Conservation (phyloP, 2,113 vertebrate genomes). For the Plectropomus leopardus region DNA sequence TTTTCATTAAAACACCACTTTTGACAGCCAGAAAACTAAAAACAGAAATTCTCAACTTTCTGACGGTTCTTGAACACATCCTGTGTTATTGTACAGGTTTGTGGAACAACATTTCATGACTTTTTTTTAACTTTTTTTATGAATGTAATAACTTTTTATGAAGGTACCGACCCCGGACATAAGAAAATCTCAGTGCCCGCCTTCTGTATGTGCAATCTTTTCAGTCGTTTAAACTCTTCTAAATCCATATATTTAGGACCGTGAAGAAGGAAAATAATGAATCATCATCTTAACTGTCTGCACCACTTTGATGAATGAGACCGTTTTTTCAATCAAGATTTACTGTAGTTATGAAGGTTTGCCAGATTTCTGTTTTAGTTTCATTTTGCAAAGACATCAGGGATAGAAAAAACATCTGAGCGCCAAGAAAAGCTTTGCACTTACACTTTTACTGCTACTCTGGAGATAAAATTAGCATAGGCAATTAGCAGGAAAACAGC, state of each 20-base stretch:
- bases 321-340: constrained; percentile 22
- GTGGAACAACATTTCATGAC: no score
- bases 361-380: background rate
- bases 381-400: constrained; percentile 41
- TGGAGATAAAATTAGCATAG: constrained; percentile 74
- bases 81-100: no score
- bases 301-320: constrained; percentile 12
- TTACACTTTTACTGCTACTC: constrained; percentile 59
- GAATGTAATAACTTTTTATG: no score
- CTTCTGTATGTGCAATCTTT: background rate
- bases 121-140: no score
- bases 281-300: background rate
- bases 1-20: no score
- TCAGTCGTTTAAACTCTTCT: background rate
- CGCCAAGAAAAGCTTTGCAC: constrained; percentile 50
- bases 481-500: constrained; percentile 76
- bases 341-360: constrained; percentile 15
- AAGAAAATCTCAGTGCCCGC: background rate
- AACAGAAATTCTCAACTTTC: no score
- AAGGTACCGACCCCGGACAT: no score
- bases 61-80: no score
- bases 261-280: constrained; percentile 1
- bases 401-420: constrained; percentile 65
- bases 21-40: no score
- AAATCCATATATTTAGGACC: background rate